Percentiles rank a stretch among this genome's conserved stretches.
phyloP scores from a whole-genome alignment of 2,888 invertebrate species.

The Helleia helle region DNA sequence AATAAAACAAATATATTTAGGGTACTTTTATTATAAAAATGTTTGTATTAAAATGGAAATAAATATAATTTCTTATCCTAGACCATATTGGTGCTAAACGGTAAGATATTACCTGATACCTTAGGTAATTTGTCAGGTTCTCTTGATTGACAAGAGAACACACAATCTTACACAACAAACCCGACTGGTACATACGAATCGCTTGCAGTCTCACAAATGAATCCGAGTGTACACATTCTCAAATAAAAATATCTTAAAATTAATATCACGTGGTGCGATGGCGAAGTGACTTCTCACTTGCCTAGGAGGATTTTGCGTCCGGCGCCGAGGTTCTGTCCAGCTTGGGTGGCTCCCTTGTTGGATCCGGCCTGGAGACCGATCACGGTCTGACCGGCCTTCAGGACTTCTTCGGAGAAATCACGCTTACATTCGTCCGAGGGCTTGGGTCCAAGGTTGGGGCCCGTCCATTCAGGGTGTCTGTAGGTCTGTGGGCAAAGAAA shows the following conservation, averaged over 20 bases:
- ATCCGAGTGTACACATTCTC: conserved; percentile 52
- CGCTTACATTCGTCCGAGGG: conserved; percentile 95
- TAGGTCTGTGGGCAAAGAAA: conserved; percentile 77
- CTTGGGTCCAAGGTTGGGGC: conserved; percentile 94
- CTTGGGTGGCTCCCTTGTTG: conserved; percentile 96
- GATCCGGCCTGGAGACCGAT: conserved; percentile 96
- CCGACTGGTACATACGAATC: conserved; percentile 32
- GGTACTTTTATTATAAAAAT: conserved; percentile 54
- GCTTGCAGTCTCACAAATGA: conserved; percentile 51
- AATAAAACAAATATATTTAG: not conserved
- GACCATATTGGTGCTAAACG: conserved; percentile 48
- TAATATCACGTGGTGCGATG: conserved; percentile 61
- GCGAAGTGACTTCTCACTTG: conserved; percentile 76
- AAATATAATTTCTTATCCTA: conserved; percentile 60
- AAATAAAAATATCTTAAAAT: conserved; percentile 61
- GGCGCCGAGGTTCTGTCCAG: conserved; percentile 92
- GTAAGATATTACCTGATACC: conserved; percentile 26
- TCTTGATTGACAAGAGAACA: conserved; percentile 28
- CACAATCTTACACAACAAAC: conserved; percentile 35
- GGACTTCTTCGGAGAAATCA: conserved; percentile 93
- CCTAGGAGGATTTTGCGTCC: conserved; percentile 92
- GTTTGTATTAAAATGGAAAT: conserved; percentile 61
- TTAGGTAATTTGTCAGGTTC: conserved; percentile 23
- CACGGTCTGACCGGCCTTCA: conserved; percentile 90
- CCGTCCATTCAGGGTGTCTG: conserved; percentile 87